Evolutionary conservation across 2,888 invertebrate species (phyloP).

Genomic region (Drosophila peninsularis): DNA sequence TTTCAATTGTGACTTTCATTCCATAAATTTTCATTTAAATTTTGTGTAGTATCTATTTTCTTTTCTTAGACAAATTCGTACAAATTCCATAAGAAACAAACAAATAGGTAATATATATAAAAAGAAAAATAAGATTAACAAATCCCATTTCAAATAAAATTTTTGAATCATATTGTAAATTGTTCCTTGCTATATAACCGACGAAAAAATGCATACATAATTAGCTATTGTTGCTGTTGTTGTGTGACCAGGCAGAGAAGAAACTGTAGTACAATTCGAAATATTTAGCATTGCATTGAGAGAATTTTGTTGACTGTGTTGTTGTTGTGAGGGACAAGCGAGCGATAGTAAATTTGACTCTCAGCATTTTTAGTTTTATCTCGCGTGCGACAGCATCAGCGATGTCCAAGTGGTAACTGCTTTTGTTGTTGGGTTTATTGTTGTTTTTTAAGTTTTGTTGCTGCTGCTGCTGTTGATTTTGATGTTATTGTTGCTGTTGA

Average conservation of each 20-base stretch:
- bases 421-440: conserved; percentile 36
- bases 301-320: conserved; percentile 25
- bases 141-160: conserved; percentile 64
- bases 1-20: conserved; percentile 54
- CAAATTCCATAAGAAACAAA: conserved; percentile 65
- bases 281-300: conserved; percentile 53
- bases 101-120: conserved; percentile 39
- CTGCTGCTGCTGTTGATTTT: conserved; percentile 43
- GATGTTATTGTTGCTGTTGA: conserved; percentile 46
- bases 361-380: conserved; percentile 42
- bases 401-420: conserved; percentile 23
- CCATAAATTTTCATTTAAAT: conserved; percentile 43
- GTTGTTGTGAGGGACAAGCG: conserved; percentile 48
- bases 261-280: conserved; percentile 47
- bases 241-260: conserved; percentile 46
- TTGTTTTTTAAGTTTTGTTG: conserved; percentile 27
- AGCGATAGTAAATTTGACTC: conserved; percentile 59
- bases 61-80: conserved; percentile 71
- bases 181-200: conserved; percentile 67
- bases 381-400: conserved; percentile 35
- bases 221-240: conserved; percentile 52
- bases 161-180: conserved; percentile 55
- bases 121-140: conserved; percentile 30
- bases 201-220: conserved; percentile 73
- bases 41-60: conserved; percentile 43